A percentile compares a stretch with the other conserved stretches of the same genome.
These are phyloP conservation scores for Melanotaenia boesemani DNA, from an alignment of 2,797 vertebrate genomes.

Conservation along the genomic window DNA sequence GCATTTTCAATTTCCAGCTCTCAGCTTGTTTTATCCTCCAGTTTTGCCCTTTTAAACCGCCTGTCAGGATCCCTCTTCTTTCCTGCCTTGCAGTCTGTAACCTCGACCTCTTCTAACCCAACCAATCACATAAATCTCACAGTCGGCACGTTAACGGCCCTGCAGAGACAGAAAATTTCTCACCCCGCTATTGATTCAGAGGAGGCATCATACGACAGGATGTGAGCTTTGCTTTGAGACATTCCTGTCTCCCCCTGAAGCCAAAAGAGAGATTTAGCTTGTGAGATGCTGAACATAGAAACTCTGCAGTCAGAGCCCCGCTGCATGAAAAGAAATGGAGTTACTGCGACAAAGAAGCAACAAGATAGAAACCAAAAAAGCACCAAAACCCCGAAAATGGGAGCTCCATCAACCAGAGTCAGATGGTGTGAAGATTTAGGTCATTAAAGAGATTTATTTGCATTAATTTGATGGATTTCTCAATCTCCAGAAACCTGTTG, in stretches of 20 bases:
- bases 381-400: no score
- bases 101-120: constrained; percentile 30
- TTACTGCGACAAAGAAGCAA: background rate
- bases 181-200: constrained; percentile 29
- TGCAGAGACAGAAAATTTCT: constrained; percentile 12
- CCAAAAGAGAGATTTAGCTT: constrained; percentile 17
- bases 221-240: background rate
- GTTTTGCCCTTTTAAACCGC: constrained; percentile 13
- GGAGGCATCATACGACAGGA: constrained; percentile 5
- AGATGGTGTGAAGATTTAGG: no score
- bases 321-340: background rate
- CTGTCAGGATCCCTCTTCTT: constrained; percentile 25
- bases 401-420: no score
- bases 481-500: no score
- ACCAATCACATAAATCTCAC: constrained; percentile 45
- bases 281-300: background rate
- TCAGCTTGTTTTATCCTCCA: constrained; percentile 16
- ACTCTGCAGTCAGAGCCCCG: background rate
- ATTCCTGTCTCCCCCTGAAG: background rate
- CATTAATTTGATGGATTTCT: no score
- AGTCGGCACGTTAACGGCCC: constrained; percentile 10
- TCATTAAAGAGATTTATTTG: no score
- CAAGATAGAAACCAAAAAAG: background rate
- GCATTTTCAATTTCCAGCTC: constrained; percentile 38
- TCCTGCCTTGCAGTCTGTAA: constrained; percentile 23